A percentile compares a stretch with the other conserved stretches of the same genome.
Evolutionary conservation across 1,140 invertebrate species (phyloP).

Genomic region (Scaptomyza hsui): DNA sequence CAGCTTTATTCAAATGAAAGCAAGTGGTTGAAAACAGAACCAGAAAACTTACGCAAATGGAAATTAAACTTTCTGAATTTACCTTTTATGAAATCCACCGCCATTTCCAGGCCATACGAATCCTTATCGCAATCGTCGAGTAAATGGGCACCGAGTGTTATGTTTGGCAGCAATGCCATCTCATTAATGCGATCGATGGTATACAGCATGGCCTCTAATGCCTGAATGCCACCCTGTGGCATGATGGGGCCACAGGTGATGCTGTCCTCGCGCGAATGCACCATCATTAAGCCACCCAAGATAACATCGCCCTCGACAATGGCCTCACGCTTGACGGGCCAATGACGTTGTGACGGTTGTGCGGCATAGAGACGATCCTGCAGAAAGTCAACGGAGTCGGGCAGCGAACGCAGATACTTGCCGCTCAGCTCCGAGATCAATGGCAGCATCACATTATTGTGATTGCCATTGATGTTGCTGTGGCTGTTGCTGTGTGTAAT

Average conservation of each 20-base stretch:
- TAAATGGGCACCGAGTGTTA: slow-evolving; percentile 92
- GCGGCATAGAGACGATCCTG: slow-evolving; percentile 55
- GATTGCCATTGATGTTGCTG: slow-evolving; percentile 15
- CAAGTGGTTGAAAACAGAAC: slow-evolving; percentile 5
- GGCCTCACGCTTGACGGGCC: slow-evolving; percentile 94
- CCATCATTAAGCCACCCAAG: slow-evolving; percentile 97
- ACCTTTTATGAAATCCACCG: slow-evolving; percentile 97
- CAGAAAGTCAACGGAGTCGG: slow-evolving; percentile 66
- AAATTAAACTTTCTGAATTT: slow-evolving; percentile 73
- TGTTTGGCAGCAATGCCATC: slow-evolving; percentile 87
- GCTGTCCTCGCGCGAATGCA: slow-evolving; percentile 92
- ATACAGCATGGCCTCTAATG: slow-evolving; percentile 94
- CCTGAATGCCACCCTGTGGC: slow-evolving; percentile 94
- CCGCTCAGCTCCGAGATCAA: slow-evolving; percentile 47
- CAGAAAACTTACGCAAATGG: neutral
- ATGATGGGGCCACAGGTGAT: slow-evolving; percentile 93
- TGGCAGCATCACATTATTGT: slow-evolving; percentile 43
- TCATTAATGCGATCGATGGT: slow-evolving; percentile 92
- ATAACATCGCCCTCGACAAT: slow-evolving; percentile 93
- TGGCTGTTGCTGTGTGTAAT: slow-evolving; percentile 32
- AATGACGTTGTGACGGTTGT: slow-evolving; percentile 84
- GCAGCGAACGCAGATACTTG: slow-evolving; percentile 74
- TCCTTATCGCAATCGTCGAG: slow-evolving; percentile 96
- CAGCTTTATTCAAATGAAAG: neutral
- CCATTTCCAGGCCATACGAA: slow-evolving; percentile 95